These are phyloP conservation scores for Charanyca ferruginea DNA, from an alignment of 2,888 invertebrate species.

Conservation along the genomic window DNA sequence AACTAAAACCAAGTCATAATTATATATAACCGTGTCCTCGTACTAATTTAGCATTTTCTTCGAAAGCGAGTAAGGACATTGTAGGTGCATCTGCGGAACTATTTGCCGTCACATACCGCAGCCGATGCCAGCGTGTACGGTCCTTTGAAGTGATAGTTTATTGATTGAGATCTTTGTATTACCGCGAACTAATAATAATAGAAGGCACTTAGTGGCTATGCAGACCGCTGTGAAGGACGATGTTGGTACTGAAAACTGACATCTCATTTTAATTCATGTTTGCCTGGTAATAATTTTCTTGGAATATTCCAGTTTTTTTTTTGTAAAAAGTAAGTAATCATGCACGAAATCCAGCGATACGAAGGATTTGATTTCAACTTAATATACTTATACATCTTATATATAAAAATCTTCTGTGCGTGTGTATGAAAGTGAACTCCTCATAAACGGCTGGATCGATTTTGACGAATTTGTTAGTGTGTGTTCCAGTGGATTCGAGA, in stretches of 20 bases:
- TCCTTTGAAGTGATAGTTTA: constrained; percentile 55
- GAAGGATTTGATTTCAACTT: too few relatives aligned
- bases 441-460: too few relatives aligned
- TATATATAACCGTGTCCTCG: neutral
- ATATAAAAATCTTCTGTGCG: too few relatives aligned
- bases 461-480: too few relatives aligned
- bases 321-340: too few relatives aligned
- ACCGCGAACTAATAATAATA: constrained; percentile 19
- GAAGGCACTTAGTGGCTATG: constrained; percentile 14
- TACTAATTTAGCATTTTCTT: constrained; percentile 45
- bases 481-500: too few relatives aligned
- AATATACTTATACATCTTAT: too few relatives aligned
- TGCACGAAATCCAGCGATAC: too few relatives aligned
- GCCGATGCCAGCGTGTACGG: constrained; percentile 5
- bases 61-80: constrained; percentile 31
- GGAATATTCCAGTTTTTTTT: neutral
- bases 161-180: constrained; percentile 50
- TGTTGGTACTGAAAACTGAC: neutral
- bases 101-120: constrained; percentile 23
- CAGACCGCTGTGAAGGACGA: neutral
- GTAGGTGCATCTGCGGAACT: constrained; percentile 30
- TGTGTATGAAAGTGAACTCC: too few relatives aligned
- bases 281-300: neutral
- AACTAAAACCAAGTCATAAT: constrained; percentile 16
- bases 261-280: neutral